These are phyloP conservation scores for Oreochromis tanganicae DNA, from an alignment of 2,113 vertebrate genomes.

Conservation along the genomic window DNA sequence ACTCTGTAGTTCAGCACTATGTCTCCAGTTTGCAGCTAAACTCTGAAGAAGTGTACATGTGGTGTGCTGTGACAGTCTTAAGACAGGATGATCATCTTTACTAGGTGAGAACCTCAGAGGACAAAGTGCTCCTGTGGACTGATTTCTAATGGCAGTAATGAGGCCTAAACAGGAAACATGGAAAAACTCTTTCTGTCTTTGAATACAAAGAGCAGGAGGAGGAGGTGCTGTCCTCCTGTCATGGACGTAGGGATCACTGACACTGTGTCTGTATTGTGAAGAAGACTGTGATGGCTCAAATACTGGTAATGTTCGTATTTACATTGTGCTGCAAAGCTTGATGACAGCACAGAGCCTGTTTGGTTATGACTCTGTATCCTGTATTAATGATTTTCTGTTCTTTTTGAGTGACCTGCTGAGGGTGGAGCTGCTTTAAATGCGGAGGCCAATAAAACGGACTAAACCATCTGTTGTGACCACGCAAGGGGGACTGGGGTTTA, in stretches of 20 bases:
- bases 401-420: neutral
- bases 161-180: neutral
- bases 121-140: neutral
- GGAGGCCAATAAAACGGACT: no score
- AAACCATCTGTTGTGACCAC: no score
- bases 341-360: neutral
- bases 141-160: neutral
- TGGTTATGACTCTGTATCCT: neutral
- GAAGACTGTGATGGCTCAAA: neutral
- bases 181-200: neutral
- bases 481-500: no score
- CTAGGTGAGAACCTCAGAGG: neutral
- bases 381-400: neutral
- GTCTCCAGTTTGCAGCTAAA: neutral
- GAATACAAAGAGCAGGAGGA: neutral
- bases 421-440: no score
- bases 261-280: neutral
- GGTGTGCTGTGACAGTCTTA: neutral
- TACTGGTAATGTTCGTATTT: neutral
- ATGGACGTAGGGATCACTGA: neutral
- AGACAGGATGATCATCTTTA: neutral
- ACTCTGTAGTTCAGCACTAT: neutral
- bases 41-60: neutral
- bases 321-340: neutral
- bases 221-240: neutral